These are phyloP conservation scores for Prunella himalayana DNA, from an alignment of 2,113 vertebrate species.

Conservation along the genomic window DNA sequence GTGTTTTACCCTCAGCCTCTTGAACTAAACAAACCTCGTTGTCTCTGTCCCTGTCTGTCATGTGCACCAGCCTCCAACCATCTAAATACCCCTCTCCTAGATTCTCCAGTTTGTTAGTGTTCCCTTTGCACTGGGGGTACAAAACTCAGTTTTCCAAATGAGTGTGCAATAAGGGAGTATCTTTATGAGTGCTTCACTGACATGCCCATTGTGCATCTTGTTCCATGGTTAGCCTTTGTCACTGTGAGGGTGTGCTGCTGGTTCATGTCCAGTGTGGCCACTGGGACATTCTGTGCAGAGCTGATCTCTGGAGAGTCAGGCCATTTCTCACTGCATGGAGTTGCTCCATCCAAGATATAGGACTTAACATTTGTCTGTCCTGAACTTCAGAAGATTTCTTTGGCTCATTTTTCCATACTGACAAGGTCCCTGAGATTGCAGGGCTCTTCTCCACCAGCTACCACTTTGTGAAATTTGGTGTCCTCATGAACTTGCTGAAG, in stretches of 20 bases:
- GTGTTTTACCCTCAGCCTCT: not conserved
- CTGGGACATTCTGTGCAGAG: not conserved
- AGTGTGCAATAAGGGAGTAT: not conserved
- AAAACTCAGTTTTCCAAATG: not conserved
- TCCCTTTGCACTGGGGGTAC: not conserved
- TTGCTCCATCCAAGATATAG: not conserved
- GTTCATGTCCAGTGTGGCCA: not conserved
- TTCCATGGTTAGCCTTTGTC: fast-evolving
- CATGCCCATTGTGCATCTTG: fast-evolving
- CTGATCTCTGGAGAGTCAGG: not conserved
- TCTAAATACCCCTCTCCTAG: not conserved
- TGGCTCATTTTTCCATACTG: not conserved
- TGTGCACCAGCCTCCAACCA: not conserved
- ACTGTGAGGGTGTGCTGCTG: not conserved
- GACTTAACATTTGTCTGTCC: not conserved
- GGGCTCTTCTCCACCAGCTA: not conserved
- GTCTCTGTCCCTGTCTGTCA: not conserved
- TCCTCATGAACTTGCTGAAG: not conserved
- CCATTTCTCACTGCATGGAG: not conserved
- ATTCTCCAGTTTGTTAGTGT: not conserved
- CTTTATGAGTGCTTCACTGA: not conserved
- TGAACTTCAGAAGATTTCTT: not conserved
- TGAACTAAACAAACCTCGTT: not conserved
- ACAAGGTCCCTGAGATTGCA: not conserved
- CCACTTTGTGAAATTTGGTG: not conserved